A percentile compares a stretch with the other conserved stretches of the same genome.
These are phyloP conservation scores for Battus philenor DNA, from an alignment of 1,140 invertebrate species.

Conservation along the genomic window DNA sequence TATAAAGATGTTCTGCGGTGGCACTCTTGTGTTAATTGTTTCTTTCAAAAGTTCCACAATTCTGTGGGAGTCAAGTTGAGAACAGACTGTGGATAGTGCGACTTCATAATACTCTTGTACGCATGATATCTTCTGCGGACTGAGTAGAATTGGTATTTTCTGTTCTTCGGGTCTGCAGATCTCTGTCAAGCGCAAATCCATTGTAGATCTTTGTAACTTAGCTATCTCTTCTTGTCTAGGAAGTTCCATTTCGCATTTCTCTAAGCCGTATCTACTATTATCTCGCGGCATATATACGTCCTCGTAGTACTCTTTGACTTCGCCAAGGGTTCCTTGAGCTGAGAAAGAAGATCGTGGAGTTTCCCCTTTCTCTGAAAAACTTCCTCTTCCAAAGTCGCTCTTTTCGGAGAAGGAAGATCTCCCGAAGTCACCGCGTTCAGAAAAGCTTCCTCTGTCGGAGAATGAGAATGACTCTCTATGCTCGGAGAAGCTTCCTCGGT, in stretches of 20 bases:
- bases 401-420: conserved; percentile 63
- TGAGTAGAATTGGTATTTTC: conserved; percentile 68
- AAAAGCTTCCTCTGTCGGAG: conserved; percentile 70
- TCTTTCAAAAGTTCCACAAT: conserved; percentile 90
- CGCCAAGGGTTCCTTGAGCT: conserved; percentile 62
- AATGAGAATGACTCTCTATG: conserved; percentile 72
- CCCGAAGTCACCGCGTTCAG: conserved; percentile 64
- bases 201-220: conserved; percentile 61
- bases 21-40: conserved; percentile 86
- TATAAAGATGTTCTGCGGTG: conserved; percentile 83
- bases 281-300: conserved; percentile 57
- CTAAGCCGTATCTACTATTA: conserved; percentile 40
- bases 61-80: conserved; percentile 84
- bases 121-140: conserved; percentile 54
- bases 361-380: conserved; percentile 68
- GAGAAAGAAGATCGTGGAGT: conserved; percentile 71
- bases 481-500: conserved; percentile 68
- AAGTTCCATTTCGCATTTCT: conserved; percentile 61
- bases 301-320: conserved; percentile 63
- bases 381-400: conserved; percentile 61
- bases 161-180: conserved; percentile 50
- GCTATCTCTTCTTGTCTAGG: conserved; percentile 55
- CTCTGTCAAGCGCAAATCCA: conserved; percentile 65
- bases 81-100: conserved; percentile 86
- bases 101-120: conserved; percentile 80